Evolutionary conservation across 1,140 invertebrate species (phyloP), one percentile per base, ranked within the genome.

Genomic region (Trissolcus basalis): DNA sequence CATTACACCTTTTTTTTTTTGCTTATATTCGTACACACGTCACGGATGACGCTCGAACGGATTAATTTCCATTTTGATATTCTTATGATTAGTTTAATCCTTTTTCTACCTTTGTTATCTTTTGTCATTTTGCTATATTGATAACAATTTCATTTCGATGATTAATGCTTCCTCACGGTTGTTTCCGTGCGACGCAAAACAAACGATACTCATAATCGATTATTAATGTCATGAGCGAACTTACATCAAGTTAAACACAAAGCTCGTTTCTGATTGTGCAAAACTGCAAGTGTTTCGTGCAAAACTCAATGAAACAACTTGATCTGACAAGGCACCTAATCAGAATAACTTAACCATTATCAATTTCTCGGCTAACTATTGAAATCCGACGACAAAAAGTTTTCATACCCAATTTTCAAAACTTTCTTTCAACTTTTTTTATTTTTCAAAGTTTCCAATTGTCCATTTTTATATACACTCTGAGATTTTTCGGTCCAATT

Each of bases 51-150:
- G 16, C 49, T 49, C 44, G 19, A 47, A 55, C 53, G 12, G 63
- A 49, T 49, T 56, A 44, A 59, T 69, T 59, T 69, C 41, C 48
- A 60, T 65, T 55, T 49, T 33, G 61, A 65, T 65, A 48, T 55
- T 55, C 51, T 65, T 55, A 41, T 49, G 33, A 55, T 55, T 32
- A 43, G 51, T 39, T 56, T 48, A 56, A 55, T 67, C 47, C 45
- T 14, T 15, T 14, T 43, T 69, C 56, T 69, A 54, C 4, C 14
- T 43, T 8, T n/a, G 32, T 6, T 44, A 43, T 51, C 27, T 19
- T 33, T 53, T 33, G 19, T 9, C 36, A 15, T 14, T 56, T 5
- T 11, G 3, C 9, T 39, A 16, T 55, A 55, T 65, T 36, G 35
- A 39, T 39, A 58, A 45, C 41, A 33, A 58, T 67, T 51, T 27